These are phyloP conservation scores for Holothuria leucospilota DNA, from an alignment of 53 echinoderm and acorn worm genomes.

Conservation along the genomic window DNA sequence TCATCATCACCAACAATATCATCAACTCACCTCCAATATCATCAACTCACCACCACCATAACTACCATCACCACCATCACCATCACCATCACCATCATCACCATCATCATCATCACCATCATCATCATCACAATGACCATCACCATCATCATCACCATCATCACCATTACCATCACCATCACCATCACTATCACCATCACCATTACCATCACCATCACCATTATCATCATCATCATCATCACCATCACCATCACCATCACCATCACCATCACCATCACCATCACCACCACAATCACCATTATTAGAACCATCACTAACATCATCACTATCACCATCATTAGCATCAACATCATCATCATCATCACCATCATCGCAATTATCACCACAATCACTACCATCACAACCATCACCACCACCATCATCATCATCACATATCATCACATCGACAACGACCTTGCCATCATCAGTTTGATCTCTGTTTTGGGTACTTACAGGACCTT, in stretches of 20 bases:
- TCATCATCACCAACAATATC: too few relatives aligned
- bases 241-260: background rate
- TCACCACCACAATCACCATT: too few relatives aligned
- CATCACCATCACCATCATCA: too few relatives aligned
- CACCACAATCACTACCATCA: too few relatives aligned
- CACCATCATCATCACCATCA: too few relatives aligned
- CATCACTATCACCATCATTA: background rate
- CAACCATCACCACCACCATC: background rate
- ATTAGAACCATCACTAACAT: background rate
- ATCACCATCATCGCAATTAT: background rate
- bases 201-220: background rate
- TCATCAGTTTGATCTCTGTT: too few relatives aligned
- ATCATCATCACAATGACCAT: too few relatives aligned
- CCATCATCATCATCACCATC: too few relatives aligned
- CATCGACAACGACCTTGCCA: background rate
- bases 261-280: background rate
- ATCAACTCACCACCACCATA: too few relatives aligned
- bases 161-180: background rate
- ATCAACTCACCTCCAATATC: too few relatives aligned
- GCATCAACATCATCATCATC: background rate
- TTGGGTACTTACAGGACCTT: too few relatives aligned
- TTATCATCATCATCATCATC: background rate
- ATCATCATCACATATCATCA: background rate
- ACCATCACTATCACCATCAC: background rate
- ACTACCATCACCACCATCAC: too few relatives aligned